Conservation (phyloP, 2,888 invertebrate species). For the Dione juno region DNA sequence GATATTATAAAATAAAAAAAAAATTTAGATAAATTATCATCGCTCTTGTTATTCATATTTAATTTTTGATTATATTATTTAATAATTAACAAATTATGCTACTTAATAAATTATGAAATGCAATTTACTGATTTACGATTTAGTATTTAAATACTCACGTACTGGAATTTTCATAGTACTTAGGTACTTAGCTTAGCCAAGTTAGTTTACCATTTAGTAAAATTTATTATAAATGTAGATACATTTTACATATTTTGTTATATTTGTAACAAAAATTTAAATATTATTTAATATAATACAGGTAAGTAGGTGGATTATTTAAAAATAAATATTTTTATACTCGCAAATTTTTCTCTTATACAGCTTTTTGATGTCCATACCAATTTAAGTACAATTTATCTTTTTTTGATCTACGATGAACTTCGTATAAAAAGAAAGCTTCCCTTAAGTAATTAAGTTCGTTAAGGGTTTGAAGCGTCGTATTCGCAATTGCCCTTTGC, state of each 20-base stretch:
- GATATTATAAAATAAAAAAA: constrained; percentile 27
- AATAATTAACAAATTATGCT: too few species aligned
- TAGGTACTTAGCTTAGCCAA: too few species aligned
- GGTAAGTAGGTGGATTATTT: neutral
- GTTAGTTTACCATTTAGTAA: too few species aligned
- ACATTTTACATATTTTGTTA: neutral
- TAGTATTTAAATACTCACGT: neutral
- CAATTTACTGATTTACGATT: too few species aligned
- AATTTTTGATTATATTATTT: neutral
- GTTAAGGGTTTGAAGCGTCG: constrained; percentile 42
- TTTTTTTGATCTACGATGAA: constrained; percentile 39
- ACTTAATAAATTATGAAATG: too few species aligned
- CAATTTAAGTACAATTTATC: constrained; percentile 18
- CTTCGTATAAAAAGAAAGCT: constrained; percentile 37
- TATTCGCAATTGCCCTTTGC: constrained; percentile 41
- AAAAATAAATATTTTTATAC: constrained; percentile 1
- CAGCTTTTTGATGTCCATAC: constrained; percentile 4
- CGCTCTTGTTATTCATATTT: constrained; percentile 29
- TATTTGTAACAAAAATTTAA: neutral
- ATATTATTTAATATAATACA: neutral
- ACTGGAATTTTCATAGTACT: neutral
- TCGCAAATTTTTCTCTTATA: neutral
- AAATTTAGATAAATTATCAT: constrained; percentile 25
- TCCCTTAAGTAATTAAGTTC: constrained; percentile 43
- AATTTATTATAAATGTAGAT: neutral